phyloP scores from a whole-genome alignment of 2,888 invertebrate genomes.

The Leucozona laternaria region DNA sequence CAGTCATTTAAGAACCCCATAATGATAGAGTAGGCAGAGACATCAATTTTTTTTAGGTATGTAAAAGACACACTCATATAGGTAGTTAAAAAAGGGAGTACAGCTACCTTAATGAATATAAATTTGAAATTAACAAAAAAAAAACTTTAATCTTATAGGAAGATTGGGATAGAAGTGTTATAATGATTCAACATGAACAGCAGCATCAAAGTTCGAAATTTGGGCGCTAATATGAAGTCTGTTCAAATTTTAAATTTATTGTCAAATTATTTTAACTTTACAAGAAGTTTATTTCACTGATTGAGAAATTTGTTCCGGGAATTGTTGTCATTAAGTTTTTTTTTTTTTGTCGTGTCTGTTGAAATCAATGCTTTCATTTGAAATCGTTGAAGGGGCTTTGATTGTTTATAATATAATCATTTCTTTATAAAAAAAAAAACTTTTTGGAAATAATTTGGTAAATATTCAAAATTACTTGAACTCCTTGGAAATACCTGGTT shows the following conservation, averaged over 20 bases:
- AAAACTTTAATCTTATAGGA: not conserved
- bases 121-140: not conserved
- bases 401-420: no score
- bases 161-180: not conserved
- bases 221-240: not conserved
- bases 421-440: not conserved
- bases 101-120: not conserved
- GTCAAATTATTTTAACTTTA: not conserved
- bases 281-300: not conserved
- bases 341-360: not conserved
- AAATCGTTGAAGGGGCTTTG: not conserved
- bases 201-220: not conserved
- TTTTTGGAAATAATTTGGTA: no score
- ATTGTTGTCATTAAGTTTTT: not conserved
- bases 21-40: not conserved
- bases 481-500: no score
- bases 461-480: no score
- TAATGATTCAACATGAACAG: slow-evolving; percentile 3
- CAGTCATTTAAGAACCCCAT: not conserved
- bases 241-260: not conserved
- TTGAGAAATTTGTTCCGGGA: not conserved
- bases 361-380: not conserved
- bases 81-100: not conserved
- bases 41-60: not conserved
- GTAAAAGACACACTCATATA: not conserved